phyloP scores from a whole-genome alignment of 2,888 invertebrate genomes.

The Aspidiotus destructor region DNA sequence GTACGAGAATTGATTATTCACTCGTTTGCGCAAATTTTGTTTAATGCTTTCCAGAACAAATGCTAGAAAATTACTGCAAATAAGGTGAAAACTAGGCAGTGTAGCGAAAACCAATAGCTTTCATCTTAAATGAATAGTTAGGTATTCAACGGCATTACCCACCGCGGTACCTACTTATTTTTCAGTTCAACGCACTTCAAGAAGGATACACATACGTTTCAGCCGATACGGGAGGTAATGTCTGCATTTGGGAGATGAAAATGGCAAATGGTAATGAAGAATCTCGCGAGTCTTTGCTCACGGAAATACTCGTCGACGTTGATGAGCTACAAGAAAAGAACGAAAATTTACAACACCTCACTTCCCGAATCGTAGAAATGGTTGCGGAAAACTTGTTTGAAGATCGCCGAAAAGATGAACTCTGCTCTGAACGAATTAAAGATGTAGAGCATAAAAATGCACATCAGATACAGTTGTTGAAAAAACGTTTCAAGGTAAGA shows the following conservation, averaged over 20 bases:
- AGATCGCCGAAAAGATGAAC: slow-evolving; percentile 61
- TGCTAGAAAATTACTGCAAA: background rate
- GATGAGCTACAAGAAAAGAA: slow-evolving; percentile 35
- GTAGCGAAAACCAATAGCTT: no score
- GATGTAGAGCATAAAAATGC: slow-evolving; percentile 31
- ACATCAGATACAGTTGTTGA: slow-evolving; percentile 40
- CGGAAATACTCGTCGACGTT: slow-evolving; percentile 36
- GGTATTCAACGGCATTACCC: no score
- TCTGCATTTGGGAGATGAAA: slow-evolving; percentile 66
- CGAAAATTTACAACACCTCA: slow-evolving; percentile 12
- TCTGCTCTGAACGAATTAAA: slow-evolving; percentile 31
- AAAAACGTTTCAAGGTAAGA: slow-evolving; percentile 46
- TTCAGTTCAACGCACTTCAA: slow-evolving; percentile 14
- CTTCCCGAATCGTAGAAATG: slow-evolving; percentile 61
- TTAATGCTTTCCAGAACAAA: no score
- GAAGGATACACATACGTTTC: slow-evolving; percentile 24
- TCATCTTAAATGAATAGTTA: no score
- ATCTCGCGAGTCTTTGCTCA: slow-evolving; percentile 10
- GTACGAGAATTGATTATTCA: no score
- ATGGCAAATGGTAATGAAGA: background rate
- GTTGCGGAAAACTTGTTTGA: slow-evolving; percentile 73
- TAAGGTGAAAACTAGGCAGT: no score
- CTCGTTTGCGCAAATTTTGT: no score
- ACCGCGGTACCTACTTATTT: background rate
- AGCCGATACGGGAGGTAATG: slow-evolving; percentile 53